phyloP scores from a whole-genome alignment of 2,113 vertebrate genomes.

The Perca flavescens region DNA sequence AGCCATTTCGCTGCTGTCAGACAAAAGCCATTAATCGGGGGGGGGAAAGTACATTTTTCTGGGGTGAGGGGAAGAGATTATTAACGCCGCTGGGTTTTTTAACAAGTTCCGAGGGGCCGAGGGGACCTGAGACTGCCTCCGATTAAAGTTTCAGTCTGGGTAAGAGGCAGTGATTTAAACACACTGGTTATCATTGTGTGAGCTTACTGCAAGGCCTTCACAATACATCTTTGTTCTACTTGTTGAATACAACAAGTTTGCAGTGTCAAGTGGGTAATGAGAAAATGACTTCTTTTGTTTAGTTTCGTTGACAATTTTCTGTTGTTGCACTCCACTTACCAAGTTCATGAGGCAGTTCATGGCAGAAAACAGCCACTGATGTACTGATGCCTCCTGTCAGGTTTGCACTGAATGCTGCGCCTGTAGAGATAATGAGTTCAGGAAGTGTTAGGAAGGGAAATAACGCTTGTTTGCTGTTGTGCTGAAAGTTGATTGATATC shows the following conservation, averaged over 20 bases:
- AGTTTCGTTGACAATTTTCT: not conserved
- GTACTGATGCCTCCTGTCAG: conserved; percentile 97
- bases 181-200: not conserved
- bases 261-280: not conserved
- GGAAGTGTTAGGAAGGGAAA: not conserved
- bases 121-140: not conserved
- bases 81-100: conserved; percentile 13
- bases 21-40: conserved; percentile 37
- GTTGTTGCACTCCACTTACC: conserved; percentile 82
- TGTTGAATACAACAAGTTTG: conserved; percentile 9
- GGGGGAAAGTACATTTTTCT: not conserved
- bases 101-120: conserved; percentile 12
- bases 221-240: conserved; percentile 14
- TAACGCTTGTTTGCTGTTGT: not conserved
- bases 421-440: conserved; percentile 74
- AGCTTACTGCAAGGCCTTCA: not conserved
- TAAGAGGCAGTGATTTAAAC: conserved; percentile 6
- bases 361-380: conserved; percentile 98
- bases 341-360: conserved; percentile 97
- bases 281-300: conserved; percentile 16
- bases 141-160: conserved; percentile 24
- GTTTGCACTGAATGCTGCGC: conserved; percentile 96
- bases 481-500: not conserved
- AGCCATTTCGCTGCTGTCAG: conserved; percentile 26
- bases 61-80: conserved; percentile 19